Base-by-base conservation (phyloP, 2,113 vertebrate species). In the Lamprologus ornatipinnis region DNA sequence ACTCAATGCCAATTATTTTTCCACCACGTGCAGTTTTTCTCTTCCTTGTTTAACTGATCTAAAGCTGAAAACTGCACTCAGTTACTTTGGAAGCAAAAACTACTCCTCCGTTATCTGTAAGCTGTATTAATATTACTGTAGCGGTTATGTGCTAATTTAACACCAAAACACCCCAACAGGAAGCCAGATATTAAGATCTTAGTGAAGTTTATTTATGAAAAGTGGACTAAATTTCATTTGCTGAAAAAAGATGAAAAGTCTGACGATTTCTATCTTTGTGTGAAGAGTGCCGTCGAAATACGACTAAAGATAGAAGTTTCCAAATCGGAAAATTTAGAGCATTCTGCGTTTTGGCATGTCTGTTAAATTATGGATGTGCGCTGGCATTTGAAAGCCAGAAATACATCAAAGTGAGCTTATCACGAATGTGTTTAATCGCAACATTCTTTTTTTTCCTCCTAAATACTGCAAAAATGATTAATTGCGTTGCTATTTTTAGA, bases 1-100 rank as follows among this genome's bases (percentile, higher is more conserved):
- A 15, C 82, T 89, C 85, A 19, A n/a, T 26, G 79, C 75, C 90
- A 92, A 92, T 93, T 92, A 92, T 88, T 82, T 82, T 80, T 70
- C 84, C 86, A 49, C 28, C 75, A 5, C 2, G 51, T 81, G 21
- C 10, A 58, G 42, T 80, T 88, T 82, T 84, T 87, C 83, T 65
- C 47, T n/a, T 21, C n/a, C 58, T 58, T 12, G 54, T 85, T 89
- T 23, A 17, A 54, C 63, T 60, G 68, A 85, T 89, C 60, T 68
- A 47, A 19, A 89, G 7, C 78, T 88, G 15, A 63, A 85, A 81
- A 63, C 33, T 12, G 23, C 85, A 28, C 70, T 75, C 15, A 0
- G 42, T 75, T 28, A 47, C 42, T 47, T 47, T 28, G 15, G 70
- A 47, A 17, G 70, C 23, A 15, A 42, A 23, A 19, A 45, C 42